These are phyloP conservation scores for Anastatus disparis DNA, from an alignment of 1,140 invertebrate species.

Conservation along the genomic window DNA sequence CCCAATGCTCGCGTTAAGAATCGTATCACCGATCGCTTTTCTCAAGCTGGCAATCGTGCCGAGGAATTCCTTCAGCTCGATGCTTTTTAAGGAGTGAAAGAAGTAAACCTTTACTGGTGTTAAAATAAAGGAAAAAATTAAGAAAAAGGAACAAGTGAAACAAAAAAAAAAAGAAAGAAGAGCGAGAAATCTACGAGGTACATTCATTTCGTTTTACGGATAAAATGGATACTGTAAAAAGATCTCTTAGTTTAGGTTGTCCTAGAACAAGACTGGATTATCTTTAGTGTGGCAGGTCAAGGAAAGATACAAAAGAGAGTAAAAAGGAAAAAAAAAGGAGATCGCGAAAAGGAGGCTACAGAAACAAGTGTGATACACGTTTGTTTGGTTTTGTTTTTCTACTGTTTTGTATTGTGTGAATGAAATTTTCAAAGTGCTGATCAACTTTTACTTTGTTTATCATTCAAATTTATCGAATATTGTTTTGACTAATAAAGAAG, in stretches of 20 bases:
- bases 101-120: background rate
- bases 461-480: too few species aligned
- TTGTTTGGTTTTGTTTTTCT: too few species aligned
- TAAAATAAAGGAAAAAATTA: background rate
- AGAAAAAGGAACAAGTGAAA: background rate
- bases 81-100: slow-evolving; percentile 17
- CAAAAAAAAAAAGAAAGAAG: background rate
- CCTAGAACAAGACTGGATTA: slow-evolving; percentile 29
- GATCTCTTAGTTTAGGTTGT: too few species aligned
- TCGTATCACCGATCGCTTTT: background rate
- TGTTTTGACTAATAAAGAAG: too few species aligned
- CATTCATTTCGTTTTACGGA: slow-evolving; percentile 17
- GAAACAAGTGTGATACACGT: too few species aligned
- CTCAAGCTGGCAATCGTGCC: background rate
- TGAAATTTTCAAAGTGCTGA: too few species aligned
- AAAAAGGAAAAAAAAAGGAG: background rate
- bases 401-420: too few species aligned
- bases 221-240: too few species aligned
- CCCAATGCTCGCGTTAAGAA: too few species aligned
- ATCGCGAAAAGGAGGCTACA: too few species aligned
- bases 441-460: too few species aligned
- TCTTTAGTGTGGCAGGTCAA: too few species aligned
- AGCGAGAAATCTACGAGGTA: background rate
- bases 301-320: slow-evolving; percentile 4
- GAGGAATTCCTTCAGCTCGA: background rate